Evolutionary conservation across 2,797 vertebrate species (phyloP).

Genomic region (Synanceia verrucosa): DNA sequence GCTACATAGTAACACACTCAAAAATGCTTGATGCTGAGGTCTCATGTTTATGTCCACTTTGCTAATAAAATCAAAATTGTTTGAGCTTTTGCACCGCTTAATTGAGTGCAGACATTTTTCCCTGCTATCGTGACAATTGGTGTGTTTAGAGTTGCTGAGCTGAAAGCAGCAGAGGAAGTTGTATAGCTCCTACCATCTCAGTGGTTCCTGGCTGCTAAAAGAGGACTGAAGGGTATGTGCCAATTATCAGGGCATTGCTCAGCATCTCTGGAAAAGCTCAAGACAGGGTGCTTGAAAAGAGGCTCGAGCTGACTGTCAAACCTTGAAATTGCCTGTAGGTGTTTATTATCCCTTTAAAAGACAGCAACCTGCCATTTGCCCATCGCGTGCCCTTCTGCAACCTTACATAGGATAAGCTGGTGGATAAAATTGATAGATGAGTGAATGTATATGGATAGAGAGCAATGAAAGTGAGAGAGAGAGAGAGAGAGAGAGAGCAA

Average conservation of each 20-base stretch:
- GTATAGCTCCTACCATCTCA: background rate
- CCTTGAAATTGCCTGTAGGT: background rate
- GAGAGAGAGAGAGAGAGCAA: background rate
- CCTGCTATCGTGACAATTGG: background rate
- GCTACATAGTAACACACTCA: background rate
- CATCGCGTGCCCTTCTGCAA: background rate
- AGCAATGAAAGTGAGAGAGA: too few species aligned
- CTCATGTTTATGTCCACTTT: background rate
- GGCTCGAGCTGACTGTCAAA: conserved; percentile 1
- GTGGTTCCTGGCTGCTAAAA: background rate
- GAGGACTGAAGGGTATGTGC: background rate
- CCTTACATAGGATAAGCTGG: background rate
- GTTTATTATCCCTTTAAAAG: background rate
- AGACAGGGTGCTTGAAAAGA: background rate
- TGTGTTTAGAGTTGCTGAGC: background rate
- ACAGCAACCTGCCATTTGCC: background rate
- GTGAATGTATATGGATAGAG: background rate
- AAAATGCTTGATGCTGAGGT: background rate
- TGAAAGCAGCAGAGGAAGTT: background rate
- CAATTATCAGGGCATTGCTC: conserved; percentile 9
- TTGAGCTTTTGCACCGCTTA: background rate
- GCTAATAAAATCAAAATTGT: background rate
- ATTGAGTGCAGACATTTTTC: background rate
- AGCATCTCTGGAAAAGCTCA: background rate
- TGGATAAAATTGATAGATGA: background rate